A percentile compares a stretch with the other conserved stretches of the same genome.
Evolutionary conservation across 2,888 invertebrate genomes (phyloP).

Genomic region (Dorcus parallelipipedus): DNA sequence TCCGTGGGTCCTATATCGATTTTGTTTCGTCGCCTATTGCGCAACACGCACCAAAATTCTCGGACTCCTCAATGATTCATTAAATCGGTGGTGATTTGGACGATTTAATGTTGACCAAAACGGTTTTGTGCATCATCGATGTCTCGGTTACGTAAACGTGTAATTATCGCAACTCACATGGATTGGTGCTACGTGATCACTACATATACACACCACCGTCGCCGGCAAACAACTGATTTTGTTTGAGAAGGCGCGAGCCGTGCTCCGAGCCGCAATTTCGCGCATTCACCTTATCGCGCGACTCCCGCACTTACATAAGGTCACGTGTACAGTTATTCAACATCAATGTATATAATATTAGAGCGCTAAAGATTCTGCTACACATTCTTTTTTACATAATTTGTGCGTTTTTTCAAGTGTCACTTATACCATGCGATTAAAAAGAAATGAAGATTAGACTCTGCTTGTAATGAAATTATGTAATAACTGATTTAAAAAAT

Average conservation of each 20-base stretch:
- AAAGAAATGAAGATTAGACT: not conserved
- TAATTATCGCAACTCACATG: conserved; percentile 10
- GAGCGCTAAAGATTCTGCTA: not conserved
- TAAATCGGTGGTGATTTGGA: not conserved
- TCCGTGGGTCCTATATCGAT: conserved; percentile 24
- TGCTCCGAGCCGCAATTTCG: conserved; percentile 8
- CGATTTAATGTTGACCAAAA: not conserved
- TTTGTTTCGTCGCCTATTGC: conserved; percentile 24
- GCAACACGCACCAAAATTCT: conserved; percentile 22
- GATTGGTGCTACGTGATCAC: not conserved
- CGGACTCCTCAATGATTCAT: not conserved
- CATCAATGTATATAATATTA: conserved; percentile 1
- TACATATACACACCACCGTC: not conserved
- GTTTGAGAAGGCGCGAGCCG: not conserved
- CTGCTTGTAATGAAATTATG: too few relatives aligned
- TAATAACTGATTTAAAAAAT: too few relatives aligned
- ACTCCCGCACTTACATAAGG: conserved; percentile 15
- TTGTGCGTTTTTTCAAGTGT: not conserved
- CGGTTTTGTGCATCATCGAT: not conserved
- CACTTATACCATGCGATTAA: not conserved
- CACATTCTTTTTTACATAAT: not conserved
- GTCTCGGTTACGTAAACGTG: conserved; percentile 6
- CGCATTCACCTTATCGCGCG: conserved; percentile 16
- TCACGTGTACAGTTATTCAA: conserved; percentile 21
- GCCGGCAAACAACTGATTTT: conserved; percentile 9